Conservation (phyloP, 1,140 invertebrate genomes). For the Protaetia brevitarsis region DNA sequence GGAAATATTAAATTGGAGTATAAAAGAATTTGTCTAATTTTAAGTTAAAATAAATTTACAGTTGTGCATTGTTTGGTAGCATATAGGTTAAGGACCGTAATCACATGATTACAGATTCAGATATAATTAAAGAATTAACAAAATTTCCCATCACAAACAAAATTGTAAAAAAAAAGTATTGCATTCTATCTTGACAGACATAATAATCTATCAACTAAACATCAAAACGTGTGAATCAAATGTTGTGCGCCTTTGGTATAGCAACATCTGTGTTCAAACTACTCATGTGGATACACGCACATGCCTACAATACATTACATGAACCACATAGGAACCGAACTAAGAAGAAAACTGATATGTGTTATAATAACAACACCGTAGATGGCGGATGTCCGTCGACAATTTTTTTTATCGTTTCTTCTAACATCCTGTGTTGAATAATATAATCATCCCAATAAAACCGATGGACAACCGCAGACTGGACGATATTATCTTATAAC, state of each 20-base stretch:
- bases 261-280: no score
- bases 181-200: no score
- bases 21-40: no score
- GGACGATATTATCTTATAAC: neutral
- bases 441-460: slow-evolving; percentile 16
- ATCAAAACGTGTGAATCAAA: neutral
- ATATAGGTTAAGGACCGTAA: no score
- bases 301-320: neutral
- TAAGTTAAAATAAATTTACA: no score
- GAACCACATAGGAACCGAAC: neutral
- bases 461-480: neutral
- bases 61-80: no score
- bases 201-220: neutral
- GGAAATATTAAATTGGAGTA: no score
- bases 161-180: no score
- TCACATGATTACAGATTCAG: no score
- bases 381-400: slow-evolving; percentile 16
- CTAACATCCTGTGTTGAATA: slow-evolving; percentile 1
- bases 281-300: neutral
- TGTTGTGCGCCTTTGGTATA: neutral
- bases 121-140: no score
- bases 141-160: no score
- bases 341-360: neutral
- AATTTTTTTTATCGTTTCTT: slow-evolving; percentile 14
- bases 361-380: slow-evolving; percentile 8